Evolutionary conservation across 2,888 invertebrate species (phyloP), one percentile per base, ranked within the genome.

Genomic region (Amaurobius ferox): DNA sequence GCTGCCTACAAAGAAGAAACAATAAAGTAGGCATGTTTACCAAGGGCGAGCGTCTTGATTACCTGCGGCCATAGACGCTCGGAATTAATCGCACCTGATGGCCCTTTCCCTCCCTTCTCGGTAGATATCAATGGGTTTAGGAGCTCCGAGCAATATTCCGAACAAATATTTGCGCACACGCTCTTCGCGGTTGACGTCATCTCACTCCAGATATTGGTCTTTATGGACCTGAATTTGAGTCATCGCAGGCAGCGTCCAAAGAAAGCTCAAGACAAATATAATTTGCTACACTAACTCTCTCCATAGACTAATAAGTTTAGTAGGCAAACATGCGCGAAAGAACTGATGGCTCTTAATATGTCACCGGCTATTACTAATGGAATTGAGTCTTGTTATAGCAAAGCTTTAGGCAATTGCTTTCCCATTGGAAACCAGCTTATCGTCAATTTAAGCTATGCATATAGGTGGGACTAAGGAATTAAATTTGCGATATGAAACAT

Each of bases 131-230:
- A 85, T 85, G 77, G 77, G 83, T 77, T 85, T 77, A 77, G 83
- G 77, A 77, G 61, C 80, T 71, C 67, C 48, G 67, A 77, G 83
- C 77, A 85, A 77, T 85, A 85, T 85, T 85, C 72, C 77, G 83
- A 39, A 77, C 77, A 85, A 85, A 85, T 85, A 85, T 85, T 85
- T 85, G 83, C 77, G 71, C 83, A 85, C 83, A 85, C 71, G 83
- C 83, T 85, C 70, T 55, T 78, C 72, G 30, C 48, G 30, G 61
- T 66, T 85, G 83, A 85, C 83, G 83, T 85, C 83, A 85, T 35
- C 19, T 48, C 76, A 77, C 83, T 77, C 76, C 64, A 70, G 77
- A 85, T 85, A 85, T 85, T 77, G 71, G 83, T 64, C 83, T 85
- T 85, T 77, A 77, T 77, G 77, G 72, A 85, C 77, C 48, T 48